A percentile compares a stretch with the other conserved stretches of the same genome.
These are phyloP conservation scores for Drosophila paranaensis DNA, from an alignment of 2,888 invertebrate species.

Conservation along the genomic window DNA sequence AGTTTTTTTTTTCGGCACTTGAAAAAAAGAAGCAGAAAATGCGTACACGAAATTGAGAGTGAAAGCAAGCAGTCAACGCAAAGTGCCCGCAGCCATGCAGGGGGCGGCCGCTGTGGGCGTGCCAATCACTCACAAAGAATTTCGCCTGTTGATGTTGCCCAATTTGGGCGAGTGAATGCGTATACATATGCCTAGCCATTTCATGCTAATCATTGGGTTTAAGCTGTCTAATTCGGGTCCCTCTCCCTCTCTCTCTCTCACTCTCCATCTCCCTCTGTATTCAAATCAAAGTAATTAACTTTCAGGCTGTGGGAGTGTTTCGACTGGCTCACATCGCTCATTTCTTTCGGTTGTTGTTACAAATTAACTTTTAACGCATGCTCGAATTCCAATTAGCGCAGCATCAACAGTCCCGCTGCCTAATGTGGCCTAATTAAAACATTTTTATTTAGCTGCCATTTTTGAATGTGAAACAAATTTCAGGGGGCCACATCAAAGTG, in stretches of 20 bases:
- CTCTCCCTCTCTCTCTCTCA: neutral
- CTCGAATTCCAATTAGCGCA: constrained; percentile 39
- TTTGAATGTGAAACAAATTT: constrained; percentile 1
- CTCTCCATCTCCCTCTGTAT: neutral
- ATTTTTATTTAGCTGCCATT: neutral
- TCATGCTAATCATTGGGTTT: constrained; percentile 52
- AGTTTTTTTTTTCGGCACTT: constrained; percentile 40
- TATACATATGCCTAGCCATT: constrained; percentile 18
- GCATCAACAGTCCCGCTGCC: constrained; percentile 26
- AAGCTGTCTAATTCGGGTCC: constrained; percentile 10
- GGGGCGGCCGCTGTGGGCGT: neutral
- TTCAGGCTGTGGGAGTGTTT: constrained; percentile 26
- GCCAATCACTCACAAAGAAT: constrained; percentile 21
- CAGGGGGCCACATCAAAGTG: neutral
- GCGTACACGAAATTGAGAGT: constrained; percentile 30
- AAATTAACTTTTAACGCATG: constrained; percentile 26
- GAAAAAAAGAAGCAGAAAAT: constrained; percentile 16
- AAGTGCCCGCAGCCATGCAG: neutral
- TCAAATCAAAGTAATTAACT: constrained; percentile 64
- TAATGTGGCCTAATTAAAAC: constrained; percentile 40
- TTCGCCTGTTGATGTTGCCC: constrained; percentile 38
- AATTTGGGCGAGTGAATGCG: neutral
- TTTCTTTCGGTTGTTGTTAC: neutral
- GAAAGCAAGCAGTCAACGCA: constrained; percentile 21
- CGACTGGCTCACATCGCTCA: no score